Conservation (phyloP, 2,113 vertebrate species). For the Parus major region DNA sequence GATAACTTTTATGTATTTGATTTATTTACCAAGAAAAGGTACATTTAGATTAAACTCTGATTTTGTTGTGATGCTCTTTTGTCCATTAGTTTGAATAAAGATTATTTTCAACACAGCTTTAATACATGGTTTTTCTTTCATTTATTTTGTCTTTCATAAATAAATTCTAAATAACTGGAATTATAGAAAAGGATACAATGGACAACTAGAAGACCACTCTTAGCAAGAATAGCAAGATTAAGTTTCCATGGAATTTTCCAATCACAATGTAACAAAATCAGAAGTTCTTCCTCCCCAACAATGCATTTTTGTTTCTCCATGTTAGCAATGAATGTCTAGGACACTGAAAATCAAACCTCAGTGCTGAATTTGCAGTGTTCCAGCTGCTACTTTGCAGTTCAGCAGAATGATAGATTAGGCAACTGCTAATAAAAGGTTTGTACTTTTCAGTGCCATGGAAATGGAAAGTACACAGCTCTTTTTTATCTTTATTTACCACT, state of each 20-base stretch:
- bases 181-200: background rate
- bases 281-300: background rate
- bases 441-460: background rate
- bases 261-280: background rate
- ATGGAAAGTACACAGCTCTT: background rate
- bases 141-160: background rate
- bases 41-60: background rate
- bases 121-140: background rate
- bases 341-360: background rate
- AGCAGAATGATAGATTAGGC: background rate
- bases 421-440: background rate
- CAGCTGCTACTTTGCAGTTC: background rate
- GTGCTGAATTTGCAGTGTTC: background rate
- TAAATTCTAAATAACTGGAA: background rate
- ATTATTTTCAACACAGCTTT: background rate
- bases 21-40: background rate
- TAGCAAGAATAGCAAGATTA: background rate
- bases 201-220: background rate
- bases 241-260: background rate
- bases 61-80: background rate
- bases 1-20: background rate
- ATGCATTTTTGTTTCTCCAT: background rate
- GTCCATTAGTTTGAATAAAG: background rate
- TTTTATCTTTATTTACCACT: background rate
- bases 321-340: background rate